phyloP scores from a whole-genome alignment of 35 echinoderm and acorn worm genomes.

The Holothuria glaberrima region DNA sequence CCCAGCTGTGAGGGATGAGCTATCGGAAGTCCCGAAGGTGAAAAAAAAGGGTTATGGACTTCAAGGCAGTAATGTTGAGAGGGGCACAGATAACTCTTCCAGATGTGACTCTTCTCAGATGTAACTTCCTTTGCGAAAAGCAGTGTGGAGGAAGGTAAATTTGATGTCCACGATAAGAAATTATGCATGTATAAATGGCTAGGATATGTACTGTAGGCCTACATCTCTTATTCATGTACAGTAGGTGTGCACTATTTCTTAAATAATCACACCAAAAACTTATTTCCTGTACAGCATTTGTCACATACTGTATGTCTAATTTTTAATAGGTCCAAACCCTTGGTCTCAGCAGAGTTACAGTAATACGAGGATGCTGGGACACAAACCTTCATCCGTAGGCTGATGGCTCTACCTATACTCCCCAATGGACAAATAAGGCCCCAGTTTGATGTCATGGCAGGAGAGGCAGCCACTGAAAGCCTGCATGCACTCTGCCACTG shows the following conservation, averaged over 20 bases:
- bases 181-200: no score
- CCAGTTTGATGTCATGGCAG: neutral
- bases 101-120: no score
- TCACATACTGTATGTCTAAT: no score
- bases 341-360: neutral
- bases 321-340: conserved; percentile 21
- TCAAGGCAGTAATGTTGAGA: neutral
- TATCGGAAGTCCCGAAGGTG: neutral
- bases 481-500: neutral
- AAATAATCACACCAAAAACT: no score
- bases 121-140: no score
- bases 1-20: neutral
- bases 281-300: no score
- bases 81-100: no score
- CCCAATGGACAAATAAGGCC: neutral
- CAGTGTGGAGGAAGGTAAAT: no score
- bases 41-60: conserved; percentile 23
- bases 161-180: no score
- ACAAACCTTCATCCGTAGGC: neutral
- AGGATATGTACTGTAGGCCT: no score
- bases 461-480: neutral
- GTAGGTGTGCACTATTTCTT: no score
- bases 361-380: neutral
- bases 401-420: neutral
- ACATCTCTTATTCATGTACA: no score